Evolutionary conservation across 1,140 invertebrate species (phyloP).

Genomic region (Choristoneura fumiferana): DNA sequence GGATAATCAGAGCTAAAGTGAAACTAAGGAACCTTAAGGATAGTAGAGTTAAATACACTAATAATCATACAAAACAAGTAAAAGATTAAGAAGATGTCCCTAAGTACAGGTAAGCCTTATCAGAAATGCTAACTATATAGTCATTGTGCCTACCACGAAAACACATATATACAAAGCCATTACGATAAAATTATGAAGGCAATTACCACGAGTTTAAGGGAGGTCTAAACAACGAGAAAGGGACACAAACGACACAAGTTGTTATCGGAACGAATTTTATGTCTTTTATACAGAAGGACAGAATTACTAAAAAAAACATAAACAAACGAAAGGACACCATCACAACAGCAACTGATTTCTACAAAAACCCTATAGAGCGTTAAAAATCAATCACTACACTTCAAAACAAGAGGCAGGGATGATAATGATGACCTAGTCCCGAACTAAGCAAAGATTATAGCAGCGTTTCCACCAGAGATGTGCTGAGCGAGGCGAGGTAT

Average conservation of each 20-base stretch:
- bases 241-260: background rate
- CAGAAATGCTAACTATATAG: background rate
- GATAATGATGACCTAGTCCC: no score
- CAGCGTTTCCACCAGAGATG: no score
- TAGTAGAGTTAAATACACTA: background rate
- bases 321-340: slow-evolving; percentile 6
- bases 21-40: background rate
- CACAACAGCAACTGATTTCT: slow-evolving; percentile 6
- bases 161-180: background rate
- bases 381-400: no score
- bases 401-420: no score
- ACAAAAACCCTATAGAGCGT: background rate
- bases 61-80: background rate
- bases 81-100: background rate
- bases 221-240: background rate
- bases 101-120: background rate
- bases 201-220: background rate
- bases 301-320: background rate
- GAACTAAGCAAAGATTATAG: no score
- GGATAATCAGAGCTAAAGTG: background rate
- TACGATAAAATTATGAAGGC: background rate
- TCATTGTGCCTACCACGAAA: background rate
- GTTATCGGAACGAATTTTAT: background rate
- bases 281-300: background rate
- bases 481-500: no score